Percentiles rank a stretch among this genome's conserved stretches.
These are phyloP conservation scores for Diabrotica undecimpunctata DNA, from an alignment of 1,140 invertebrate species.

Conservation along the genomic window DNA sequence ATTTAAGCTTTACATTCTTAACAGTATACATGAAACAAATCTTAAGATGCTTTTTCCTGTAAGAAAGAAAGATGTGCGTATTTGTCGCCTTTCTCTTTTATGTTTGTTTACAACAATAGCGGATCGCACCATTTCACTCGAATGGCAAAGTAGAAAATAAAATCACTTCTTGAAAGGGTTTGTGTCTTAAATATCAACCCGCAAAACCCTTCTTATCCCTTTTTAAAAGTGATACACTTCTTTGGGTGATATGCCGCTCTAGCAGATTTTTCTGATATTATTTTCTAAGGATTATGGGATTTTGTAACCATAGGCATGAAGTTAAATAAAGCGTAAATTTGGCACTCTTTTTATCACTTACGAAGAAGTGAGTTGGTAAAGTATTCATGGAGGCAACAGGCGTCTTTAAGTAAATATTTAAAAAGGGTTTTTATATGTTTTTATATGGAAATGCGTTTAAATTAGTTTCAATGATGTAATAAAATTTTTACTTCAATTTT, in stretches of 20 bases:
- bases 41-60: neutral
- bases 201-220: slow-evolving; percentile 1
- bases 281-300: slow-evolving; percentile 2
- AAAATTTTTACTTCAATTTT: too few species aligned
- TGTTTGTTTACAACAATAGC: neutral
- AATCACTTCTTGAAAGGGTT: neutral
- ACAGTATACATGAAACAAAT: neutral
- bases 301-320: neutral
- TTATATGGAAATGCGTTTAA: too few species aligned
- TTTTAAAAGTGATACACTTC: slow-evolving; percentile 2
- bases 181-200: slow-evolving; percentile 1
- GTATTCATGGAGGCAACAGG: neutral
- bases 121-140: slow-evolving; percentile 1
- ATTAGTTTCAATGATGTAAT: too few species aligned
- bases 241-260: neutral
- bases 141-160: slow-evolving; percentile 1
- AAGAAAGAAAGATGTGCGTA: neutral
- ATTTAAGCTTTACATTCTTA: neutral
- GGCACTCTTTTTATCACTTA: neutral
- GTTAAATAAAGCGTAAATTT: slow-evolving; percentile 3
- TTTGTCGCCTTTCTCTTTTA: slow-evolving; percentile 1
- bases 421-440: too few species aligned
- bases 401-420: neutral
- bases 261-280: slow-evolving; percentile 2
- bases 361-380: neutral